Conservation (phyloP, 2,888 invertebrate genomes). For the Diploptera punctata region DNA sequence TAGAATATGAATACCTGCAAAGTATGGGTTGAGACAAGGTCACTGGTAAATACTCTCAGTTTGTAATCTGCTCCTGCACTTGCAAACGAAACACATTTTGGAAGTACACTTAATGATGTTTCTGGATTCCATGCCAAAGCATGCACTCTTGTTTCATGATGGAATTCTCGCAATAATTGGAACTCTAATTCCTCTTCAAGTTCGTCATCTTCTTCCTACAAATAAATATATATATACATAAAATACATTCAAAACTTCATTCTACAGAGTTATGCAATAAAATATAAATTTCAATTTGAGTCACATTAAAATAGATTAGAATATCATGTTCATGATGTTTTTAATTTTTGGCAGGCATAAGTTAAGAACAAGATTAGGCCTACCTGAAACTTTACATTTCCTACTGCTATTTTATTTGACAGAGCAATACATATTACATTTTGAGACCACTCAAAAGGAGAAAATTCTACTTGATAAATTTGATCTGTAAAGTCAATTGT, state of each 20-base stretch:
- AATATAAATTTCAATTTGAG: no score
- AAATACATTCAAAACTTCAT: no score
- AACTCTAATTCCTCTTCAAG: conserved; percentile 60
- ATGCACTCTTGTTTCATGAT: conserved; percentile 62
- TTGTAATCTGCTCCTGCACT: conserved; percentile 64
- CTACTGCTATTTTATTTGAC: conserved; percentile 62
- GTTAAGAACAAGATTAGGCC: no score
- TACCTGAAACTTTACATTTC: conserved; percentile 64
- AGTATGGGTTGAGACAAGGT: conserved; percentile 33
- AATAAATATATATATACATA: no score
- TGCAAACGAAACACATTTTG: conserved; percentile 62
- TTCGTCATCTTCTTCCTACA: conserved; percentile 60
- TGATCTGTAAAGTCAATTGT: conserved; percentile 60
- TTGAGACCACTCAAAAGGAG: conserved; percentile 69
- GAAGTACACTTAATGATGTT: conserved; percentile 64
- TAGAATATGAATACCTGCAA: no score
- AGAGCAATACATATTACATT: conserved; percentile 67
- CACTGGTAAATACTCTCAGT: conserved; percentile 44
- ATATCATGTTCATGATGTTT: no score
- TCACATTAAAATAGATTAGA: no score
- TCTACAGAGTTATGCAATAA: no score
- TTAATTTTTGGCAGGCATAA: no score
- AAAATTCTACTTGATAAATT: conserved; percentile 65
- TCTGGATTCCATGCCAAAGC: conserved; percentile 67
- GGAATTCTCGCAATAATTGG: conserved; percentile 59